Conservation (phyloP, 2,888 invertebrate genomes). For the Colletes collaris region DNA sequence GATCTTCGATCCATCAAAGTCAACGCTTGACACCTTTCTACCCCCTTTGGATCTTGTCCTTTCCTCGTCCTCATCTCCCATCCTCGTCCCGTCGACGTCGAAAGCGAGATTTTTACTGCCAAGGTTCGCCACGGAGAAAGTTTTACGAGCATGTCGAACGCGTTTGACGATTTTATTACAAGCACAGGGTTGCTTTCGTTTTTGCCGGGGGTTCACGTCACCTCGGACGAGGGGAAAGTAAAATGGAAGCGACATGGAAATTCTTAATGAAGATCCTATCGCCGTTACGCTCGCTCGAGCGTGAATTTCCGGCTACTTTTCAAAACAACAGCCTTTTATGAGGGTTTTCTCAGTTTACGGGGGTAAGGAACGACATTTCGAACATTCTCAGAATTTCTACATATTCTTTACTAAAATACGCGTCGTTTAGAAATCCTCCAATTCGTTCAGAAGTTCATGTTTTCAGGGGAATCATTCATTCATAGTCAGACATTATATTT, state of each 20-base stretch:
- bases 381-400: too few species aligned
- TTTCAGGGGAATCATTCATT: too few species aligned
- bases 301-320: too few species aligned
- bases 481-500: too few species aligned
- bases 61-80: conserved; percentile 52
- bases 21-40: conserved; percentile 71
- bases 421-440: too few species aligned
- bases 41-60: conserved; percentile 49
- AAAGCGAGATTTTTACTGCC: conserved; percentile 7
- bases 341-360: too few species aligned
- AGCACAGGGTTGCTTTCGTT: conserved; percentile 7
- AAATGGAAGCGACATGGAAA: neutral
- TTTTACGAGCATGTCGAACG: conserved; percentile 82
- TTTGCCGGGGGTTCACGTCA: neutral
- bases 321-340: too few species aligned
- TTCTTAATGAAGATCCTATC: too few species aligned
- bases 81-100: conserved; percentile 8
- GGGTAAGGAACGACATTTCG: too few species aligned
- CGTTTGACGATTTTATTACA: conserved; percentile 79
- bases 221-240: neutral
- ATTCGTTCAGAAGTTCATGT: too few species aligned
- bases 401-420: too few species aligned
- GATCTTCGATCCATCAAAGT: conserved; percentile 82
- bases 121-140: conserved; percentile 65
- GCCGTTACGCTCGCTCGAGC: too few species aligned